Base-by-base conservation (phyloP, 1,140 invertebrate species). In the Drosophila albomicans region DNA sequence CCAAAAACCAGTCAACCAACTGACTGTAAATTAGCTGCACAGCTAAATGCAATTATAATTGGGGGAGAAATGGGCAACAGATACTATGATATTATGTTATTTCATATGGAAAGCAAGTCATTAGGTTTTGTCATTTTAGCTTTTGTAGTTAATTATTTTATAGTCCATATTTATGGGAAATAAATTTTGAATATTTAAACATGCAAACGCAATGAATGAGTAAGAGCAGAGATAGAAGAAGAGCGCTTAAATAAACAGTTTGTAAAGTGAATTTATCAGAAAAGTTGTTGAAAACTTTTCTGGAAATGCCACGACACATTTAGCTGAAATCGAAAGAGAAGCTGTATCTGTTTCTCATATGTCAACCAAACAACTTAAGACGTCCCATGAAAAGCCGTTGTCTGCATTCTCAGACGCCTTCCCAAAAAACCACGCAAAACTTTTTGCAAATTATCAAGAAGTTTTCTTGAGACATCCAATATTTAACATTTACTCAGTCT, bases 351-450 rank as follows among this genome's bases (percentile, higher is more conserved):
- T 16, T 16, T 32, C 52, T 41, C 54, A 58, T 38, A 38, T 49
- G n/a, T 41, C 15, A 11, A 13, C 32, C 35, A 8, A 38, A 38
- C 20, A 38, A 10, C 2, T 49, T 8, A 13, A 5, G 28, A 48
- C 4, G 2, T 20, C 28, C 13, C 5, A 10, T 7, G 16, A 32
- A 54, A 32, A 51, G 43, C 56, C 30, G 48, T 16, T 62, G 79
- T 82, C 79, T 81, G 69, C 74, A 82, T 82, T 69, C 69, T 49
- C 79, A 81, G 79, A 81, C 75, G 61, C 41, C 41, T 25, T 25
- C 20, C 20, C 4, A 69, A 68, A 69, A 68, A 65, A 32, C 52
- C 79, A 49, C 15, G 56, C 10, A 20, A 81, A 81, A 81, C 74
- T 81, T 81, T 81, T 81, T 58, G 11, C 7, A 35, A 57, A 64